These are phyloP conservation scores for Ganaspis brasiliensis DNA, from an alignment of 2,888 invertebrate genomes.

Conservation along the genomic window DNA sequence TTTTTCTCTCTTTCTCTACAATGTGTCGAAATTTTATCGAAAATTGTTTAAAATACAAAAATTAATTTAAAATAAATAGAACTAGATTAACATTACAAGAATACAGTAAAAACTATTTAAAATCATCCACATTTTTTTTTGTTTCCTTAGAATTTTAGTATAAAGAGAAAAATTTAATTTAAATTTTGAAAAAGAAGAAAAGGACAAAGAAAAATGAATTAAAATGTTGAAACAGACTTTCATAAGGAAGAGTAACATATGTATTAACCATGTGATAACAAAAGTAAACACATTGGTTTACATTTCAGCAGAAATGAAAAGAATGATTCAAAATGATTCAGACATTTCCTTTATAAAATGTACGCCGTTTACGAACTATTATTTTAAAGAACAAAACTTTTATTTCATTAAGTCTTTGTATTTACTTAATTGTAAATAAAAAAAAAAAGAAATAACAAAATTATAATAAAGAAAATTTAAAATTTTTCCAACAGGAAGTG, in stretches of 20 bases:
- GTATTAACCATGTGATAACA: constrained; percentile 4
- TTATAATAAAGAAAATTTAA: too few species aligned
- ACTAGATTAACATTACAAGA: too few species aligned
- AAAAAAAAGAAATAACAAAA: too few species aligned
- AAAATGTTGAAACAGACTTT: not conserved
- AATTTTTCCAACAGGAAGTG: not conserved
- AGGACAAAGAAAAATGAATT: not conserved
- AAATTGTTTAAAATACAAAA: too few species aligned
- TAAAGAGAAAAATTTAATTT: too few species aligned
- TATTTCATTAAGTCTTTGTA: too few species aligned
- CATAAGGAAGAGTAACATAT: constrained; percentile 9
- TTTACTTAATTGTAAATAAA: too few species aligned
- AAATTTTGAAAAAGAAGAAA: not conserved
- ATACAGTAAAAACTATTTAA: too few species aligned
- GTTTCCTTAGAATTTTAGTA: too few species aligned
- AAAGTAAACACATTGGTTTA: constrained; percentile 13
- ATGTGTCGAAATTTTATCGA: not conserved
- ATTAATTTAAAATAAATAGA: too few species aligned
- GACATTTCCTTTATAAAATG: not conserved
- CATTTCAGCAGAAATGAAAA: constrained; percentile 5
- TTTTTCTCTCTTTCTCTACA: not conserved
- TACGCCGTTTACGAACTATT: not conserved
- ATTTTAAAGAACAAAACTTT: not conserved
- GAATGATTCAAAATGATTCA: not conserved
- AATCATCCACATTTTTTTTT: too few species aligned